Conservation (phyloP, 2,888 invertebrate genomes). For the Cheilosia vulpina region DNA sequence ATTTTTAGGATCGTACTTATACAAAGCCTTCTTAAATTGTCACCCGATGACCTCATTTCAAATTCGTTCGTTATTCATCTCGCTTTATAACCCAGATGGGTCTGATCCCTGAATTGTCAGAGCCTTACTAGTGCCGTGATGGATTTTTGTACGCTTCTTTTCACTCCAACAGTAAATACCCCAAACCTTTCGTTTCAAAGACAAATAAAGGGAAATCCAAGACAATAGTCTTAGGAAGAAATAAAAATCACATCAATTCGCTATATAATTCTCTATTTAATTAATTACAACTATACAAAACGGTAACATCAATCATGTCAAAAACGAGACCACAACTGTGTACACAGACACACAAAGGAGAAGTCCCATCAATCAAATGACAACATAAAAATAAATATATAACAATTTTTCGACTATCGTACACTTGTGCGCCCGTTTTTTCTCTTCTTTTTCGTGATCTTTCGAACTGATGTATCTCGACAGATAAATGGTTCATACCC, state of each 20-base stretch:
- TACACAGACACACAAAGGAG: not conserved
- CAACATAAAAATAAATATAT: constrained; percentile 44
- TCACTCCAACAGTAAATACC: too few species aligned
- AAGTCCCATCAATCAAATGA: constrained; percentile 46
- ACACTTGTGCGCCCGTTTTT: too few species aligned
- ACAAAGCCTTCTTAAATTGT: too few species aligned
- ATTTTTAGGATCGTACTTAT: too few species aligned
- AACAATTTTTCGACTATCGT: constrained; percentile 14
- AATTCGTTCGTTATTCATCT: too few species aligned
- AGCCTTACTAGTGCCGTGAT: too few species aligned
- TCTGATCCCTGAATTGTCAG: too few species aligned
- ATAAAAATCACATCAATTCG: constrained; percentile 35
- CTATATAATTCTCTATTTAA: constrained; percentile 32
- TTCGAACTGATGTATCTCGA: constrained; percentile 28
- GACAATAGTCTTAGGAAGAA: not conserved
- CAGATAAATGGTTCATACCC: constrained; percentile 48
- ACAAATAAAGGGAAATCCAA: not conserved
- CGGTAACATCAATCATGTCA: constrained; percentile 40
- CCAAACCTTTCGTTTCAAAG: too few species aligned
- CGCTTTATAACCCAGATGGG: too few species aligned
- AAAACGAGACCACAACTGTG: constrained; percentile 27
- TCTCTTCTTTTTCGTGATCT: not conserved
- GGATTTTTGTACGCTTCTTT: too few species aligned
- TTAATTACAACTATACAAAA: constrained; percentile 35
- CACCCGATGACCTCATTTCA: too few species aligned